Evolutionary conservation across 2,797 vertebrate genomes (phyloP).

Genomic region (Streptopelia turtur): DNA sequence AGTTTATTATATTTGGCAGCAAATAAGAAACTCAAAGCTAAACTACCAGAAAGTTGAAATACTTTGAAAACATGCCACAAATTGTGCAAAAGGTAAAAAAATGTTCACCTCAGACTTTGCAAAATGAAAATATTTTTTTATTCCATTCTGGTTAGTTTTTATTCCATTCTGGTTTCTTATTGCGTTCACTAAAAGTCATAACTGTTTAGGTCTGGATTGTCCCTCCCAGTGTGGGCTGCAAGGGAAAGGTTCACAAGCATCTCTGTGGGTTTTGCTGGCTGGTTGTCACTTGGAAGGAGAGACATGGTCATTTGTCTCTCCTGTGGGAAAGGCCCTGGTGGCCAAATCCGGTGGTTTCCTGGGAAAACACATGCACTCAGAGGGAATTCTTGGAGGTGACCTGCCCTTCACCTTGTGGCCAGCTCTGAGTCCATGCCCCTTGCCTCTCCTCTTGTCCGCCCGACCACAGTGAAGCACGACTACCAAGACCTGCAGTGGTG

Average conservation of each 20-base stretch:
- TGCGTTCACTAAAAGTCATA: background rate
- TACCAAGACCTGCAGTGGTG: fast-evolving
- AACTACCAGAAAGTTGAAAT: constrained; percentile 8
- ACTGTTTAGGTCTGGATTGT: background rate
- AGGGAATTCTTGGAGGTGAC: background rate
- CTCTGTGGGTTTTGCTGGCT: background rate
- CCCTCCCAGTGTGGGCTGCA: background rate
- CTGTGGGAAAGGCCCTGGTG: background rate
- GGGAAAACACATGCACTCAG: background rate
- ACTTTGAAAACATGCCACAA: constrained; percentile 35
- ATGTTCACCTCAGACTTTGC: background rate
- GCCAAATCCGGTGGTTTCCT: background rate
- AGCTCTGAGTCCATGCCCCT: background rate
- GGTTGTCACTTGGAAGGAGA: background rate
- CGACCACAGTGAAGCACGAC: background rate
- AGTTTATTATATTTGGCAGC: constrained; percentile 39
- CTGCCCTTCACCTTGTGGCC: background rate
- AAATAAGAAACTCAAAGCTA: constrained; percentile 24
- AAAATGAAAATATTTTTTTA: constrained; percentile 42
- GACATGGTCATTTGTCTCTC: fast-evolving
- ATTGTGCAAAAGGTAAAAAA: background rate
- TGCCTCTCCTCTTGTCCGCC: background rate
- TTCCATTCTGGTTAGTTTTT: constrained; percentile 4
- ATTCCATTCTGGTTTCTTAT: background rate
- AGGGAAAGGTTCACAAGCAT: background rate